Evolutionary conservation across 2,888 invertebrate genomes (phyloP), one percentile per base, ranked within the genome.

Genomic region (Hoplodrina blanda): DNA sequence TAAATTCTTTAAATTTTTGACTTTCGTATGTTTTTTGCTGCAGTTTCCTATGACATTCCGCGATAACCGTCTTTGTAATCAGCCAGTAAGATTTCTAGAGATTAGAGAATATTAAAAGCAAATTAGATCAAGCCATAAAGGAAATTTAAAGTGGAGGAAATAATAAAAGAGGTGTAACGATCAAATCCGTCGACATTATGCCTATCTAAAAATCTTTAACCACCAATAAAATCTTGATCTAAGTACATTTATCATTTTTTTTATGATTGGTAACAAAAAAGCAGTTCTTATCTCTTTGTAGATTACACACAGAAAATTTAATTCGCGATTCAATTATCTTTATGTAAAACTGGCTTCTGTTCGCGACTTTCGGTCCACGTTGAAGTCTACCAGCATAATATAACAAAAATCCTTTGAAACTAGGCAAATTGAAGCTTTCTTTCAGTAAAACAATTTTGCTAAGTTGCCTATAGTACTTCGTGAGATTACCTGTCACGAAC

Each of bases 171-270:
- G 15, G 15, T 25, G 15, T 49, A 25, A 59, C 49, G 33, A 50
- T 20, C 19, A 37, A 33, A 46, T 73, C 67, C 74, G 74, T 50
- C 44, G 33, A 37, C 7, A 50, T 59, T 59, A 60, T 74, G 15
- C 15, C 33, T 74, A 56, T 74, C 55, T 60, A 25, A 55, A n/a
- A 67, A 8, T 25, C 15, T 60, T 44, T 46, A 50, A 52, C 25
- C 13, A 52, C n/a, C 56, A 52, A 57, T 57, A 74, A 61, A 60
- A 55, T 4, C 13, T 50, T 55, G n/a, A 60, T 55, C 30, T 52
- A 17, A 19, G 33, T 19, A 3, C 19, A 33, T n/a, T n/a, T n/a
- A n/a, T n/a, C 25, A 25, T 25, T 2, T 25, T 25, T n/a, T 73
- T 61, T 46, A 74, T 25, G 37, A 19, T 52, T 25, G 37, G 2